Evolutionary conservation across 1,140 invertebrate genomes (phyloP), one percentile per base, ranked within the genome.

Genomic region (Neuroterus valhalla): DNA sequence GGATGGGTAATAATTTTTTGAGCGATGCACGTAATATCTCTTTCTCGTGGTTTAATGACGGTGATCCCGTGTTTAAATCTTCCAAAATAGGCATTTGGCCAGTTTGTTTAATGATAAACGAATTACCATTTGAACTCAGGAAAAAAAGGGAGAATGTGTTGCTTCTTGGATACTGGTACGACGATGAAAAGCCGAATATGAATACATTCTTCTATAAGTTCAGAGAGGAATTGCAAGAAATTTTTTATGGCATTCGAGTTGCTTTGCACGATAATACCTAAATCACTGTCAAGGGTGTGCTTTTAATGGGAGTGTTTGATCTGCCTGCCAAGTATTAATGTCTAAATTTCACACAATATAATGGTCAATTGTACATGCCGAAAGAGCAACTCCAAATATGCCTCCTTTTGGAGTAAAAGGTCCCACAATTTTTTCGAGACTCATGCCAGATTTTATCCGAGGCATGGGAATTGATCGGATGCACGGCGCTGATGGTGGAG

Each of bases 91-190:
- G 45, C 15, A 46, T 46, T 26, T 26, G n/a, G 46, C 46, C n/a
- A 14, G n/a, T 68, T 42, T 44, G 44, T 19, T 44, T 44, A 42
- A 38, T 11, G 15, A 50, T 70, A 14, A 91, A 50, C 12, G 66
- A 68, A 81, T 94, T 94, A 84, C 95, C 94, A 77, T 78, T 21
- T 44, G 48, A 42, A 55, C 2, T 3, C 2, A 21, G 69, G 26
- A 71, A 42, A 67, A 17, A 14, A 68, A 38, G 26, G 14, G 42
- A 44, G 15, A 68, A 68, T 19, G 44, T 19, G 1, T 15, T 44
- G 17, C 66, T 78, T 11, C 55, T 55, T 15, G 77, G 77, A 42
- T 12, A 70, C 15, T 78, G 73, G 77, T 78, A 62, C 42, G 77
- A 68, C 11, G 23, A 71, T 38, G 75, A 75, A 50, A 78, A 78